These are phyloP conservation scores for Mythimna lalbum DNA, from an alignment of 2,888 invertebrate genomes.

Conservation along the genomic window DNA sequence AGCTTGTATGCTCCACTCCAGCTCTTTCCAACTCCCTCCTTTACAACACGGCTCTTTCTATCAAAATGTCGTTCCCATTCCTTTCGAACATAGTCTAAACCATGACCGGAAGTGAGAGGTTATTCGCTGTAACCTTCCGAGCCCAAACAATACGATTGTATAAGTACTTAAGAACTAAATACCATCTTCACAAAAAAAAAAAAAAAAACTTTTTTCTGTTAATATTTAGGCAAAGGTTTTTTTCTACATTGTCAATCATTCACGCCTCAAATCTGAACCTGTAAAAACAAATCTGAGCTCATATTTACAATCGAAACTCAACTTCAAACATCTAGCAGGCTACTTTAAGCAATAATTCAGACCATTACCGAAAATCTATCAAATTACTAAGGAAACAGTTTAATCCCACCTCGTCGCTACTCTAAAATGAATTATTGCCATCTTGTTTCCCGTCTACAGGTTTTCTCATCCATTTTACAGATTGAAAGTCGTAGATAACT, in stretches of 20 bases:
- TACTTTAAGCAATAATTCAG: neutral
- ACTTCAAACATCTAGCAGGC: neutral
- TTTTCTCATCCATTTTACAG: conserved; percentile 69
- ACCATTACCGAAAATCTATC: conserved; percentile 12
- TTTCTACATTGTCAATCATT: neutral
- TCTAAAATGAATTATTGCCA: conserved; percentile 63
- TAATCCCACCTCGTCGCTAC: conserved; percentile 35
- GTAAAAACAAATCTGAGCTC: neutral
- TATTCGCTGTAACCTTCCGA: neutral
- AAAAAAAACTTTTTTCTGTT: neutral
- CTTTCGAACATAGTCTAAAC: too few species aligned
- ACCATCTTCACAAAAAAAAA: too few species aligned
- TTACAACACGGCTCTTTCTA: too few species aligned
- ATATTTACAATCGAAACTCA: neutral
- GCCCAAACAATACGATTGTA: neutral
- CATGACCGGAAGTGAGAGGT: too few species aligned
- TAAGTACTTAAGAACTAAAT: neutral
- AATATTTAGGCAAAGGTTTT: neutral
- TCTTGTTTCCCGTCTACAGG: conserved; percentile 66
- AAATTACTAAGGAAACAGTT: conserved; percentile 21
- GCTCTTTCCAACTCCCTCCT: too few species aligned
- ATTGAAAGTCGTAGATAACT: conserved; percentile 67
- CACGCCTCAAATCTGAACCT: too few species aligned
- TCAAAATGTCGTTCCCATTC: too few species aligned
- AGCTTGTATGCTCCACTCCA: too few species aligned